Conservation (phyloP, 2,113 vertebrate genomes). For the Triplophysa tibetana region DNA sequence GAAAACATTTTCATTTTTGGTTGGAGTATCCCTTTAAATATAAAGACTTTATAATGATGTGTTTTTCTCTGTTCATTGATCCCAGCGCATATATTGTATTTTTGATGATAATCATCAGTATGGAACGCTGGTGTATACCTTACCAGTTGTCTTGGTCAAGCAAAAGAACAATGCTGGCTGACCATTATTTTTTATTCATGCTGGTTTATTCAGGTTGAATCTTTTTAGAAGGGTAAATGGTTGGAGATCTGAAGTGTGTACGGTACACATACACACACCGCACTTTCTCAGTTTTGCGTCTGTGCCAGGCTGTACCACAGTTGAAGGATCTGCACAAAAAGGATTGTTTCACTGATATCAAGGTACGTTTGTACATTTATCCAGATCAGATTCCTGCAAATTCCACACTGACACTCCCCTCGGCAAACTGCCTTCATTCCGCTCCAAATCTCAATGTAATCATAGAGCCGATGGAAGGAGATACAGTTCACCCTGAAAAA, state of each 20-base stretch:
- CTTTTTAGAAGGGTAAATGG: not conserved
- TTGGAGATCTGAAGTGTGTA: not conserved
- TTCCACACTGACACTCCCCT: constrained; percentile 49
- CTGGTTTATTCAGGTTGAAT: too few species aligned
- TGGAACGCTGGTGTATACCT: too few species aligned
- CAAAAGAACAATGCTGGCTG: too few species aligned
- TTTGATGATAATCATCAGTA: too few species aligned
- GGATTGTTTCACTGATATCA: constrained; percentile 48
- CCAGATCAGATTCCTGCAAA: constrained; percentile 49
- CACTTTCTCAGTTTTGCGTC: constrained; percentile 11
- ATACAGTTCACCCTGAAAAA: constrained; percentile 11
- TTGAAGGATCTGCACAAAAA: constrained; percentile 40
- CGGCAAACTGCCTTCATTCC: constrained; percentile 17
- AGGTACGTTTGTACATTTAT: constrained; percentile 33
- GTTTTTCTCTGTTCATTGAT: too few species aligned
- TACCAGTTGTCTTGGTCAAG: too few species aligned
- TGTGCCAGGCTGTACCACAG: constrained; percentile 31
- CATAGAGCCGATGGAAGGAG: constrained; percentile 30
- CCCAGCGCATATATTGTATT: too few species aligned
- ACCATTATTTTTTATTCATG: not conserved
- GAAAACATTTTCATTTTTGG: too few species aligned
- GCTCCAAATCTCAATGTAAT: constrained; percentile 28
- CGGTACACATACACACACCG: not conserved
- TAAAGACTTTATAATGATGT: too few species aligned
- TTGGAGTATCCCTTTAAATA: too few species aligned